phyloP scores from a whole-genome alignment of 2,888 invertebrate genomes.

The Amiota communis region DNA sequence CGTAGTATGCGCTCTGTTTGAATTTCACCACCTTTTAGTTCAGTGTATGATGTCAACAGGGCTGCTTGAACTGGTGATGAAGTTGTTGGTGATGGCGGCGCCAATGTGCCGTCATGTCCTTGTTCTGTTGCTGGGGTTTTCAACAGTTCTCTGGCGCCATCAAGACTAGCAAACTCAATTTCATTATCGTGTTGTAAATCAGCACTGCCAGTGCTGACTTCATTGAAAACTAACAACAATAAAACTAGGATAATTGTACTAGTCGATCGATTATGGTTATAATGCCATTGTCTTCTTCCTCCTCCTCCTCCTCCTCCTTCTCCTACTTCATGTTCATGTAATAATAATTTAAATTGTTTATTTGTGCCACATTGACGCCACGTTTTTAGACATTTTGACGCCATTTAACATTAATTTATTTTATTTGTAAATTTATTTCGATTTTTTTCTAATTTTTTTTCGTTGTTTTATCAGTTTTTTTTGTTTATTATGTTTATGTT shows the following conservation, averaged over 20 bases:
- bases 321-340: background rate
- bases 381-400: background rate
- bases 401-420: slow-evolving; percentile 13
- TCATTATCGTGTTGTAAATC: slow-evolving; percentile 55
- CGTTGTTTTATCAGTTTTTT: slow-evolving; percentile 41
- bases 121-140: slow-evolving; percentile 34
- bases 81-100: slow-evolving; percentile 48
- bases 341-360: background rate
- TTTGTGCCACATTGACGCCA: slow-evolving; percentile 8
- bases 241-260: slow-evolving; percentile 2
- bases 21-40: slow-evolving; percentile 70
- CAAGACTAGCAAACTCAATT: slow-evolving; percentile 67
- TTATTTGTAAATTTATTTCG: slow-evolving; percentile 6
- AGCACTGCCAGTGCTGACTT: background rate
- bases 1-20: slow-evolving; percentile 69
- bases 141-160: slow-evolving; percentile 59
- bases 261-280: slow-evolving; percentile 19
- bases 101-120: background rate
- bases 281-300: background rate
- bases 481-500: too few species aligned
- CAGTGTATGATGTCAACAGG: slow-evolving; percentile 64
- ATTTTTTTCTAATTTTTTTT: slow-evolving; percentile 29
- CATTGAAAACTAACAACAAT: background rate
- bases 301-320: too few species aligned
- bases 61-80: slow-evolving; percentile 52